Evolutionary conservation across 2,888 invertebrate genomes (phyloP), one percentile per base, ranked within the genome.

Genomic region (Pandemis heparana): DNA sequence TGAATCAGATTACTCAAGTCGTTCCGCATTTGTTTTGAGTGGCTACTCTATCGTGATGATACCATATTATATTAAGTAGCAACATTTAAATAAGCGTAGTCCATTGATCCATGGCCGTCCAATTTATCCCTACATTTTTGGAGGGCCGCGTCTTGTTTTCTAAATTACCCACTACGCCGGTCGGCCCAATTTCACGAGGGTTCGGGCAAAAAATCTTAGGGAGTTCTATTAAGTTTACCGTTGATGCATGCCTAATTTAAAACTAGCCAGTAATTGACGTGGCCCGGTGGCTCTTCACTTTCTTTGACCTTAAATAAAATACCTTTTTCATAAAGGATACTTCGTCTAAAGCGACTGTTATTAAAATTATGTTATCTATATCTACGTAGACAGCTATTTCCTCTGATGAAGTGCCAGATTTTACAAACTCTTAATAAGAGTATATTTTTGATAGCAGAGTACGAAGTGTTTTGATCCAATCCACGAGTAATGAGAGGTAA

Each of bases 171-270:
- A 77, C 75, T 68, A 51, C 32, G 78, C 74, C 79, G 79, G 77
- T 75, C 77, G 76, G 80, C 80, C 70, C 74, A 74, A 74, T 84
- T 83, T 82, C 82, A 81, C 75, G 71, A 78, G 80, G 82, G 80
- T 80, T 83, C 79, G 78, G 81, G 84, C 83, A 85, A 85, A 84
- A 85, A 85, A 84, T 83, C 80, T 80, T 84, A 79, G 81, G 82
- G 84, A 82, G 84, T 83, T 77, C 79, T 77, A 81, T 83, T 81
- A 81, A 82, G 79, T 82, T 78, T 76, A 75, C 76, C 75, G 75
- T 75, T 76, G 80, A 82, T 80, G 80, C 78, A 81, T 80, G 77
- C 70, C 75, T 81, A 79, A 81, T 81, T 78, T 78, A 77, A 80
- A 79, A 79, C 76, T 77, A 75, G 61, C 60, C 74, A 74, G 70